Conservation (phyloP, 1,140 invertebrate species). For the Frieseomelitta varia region DNA sequence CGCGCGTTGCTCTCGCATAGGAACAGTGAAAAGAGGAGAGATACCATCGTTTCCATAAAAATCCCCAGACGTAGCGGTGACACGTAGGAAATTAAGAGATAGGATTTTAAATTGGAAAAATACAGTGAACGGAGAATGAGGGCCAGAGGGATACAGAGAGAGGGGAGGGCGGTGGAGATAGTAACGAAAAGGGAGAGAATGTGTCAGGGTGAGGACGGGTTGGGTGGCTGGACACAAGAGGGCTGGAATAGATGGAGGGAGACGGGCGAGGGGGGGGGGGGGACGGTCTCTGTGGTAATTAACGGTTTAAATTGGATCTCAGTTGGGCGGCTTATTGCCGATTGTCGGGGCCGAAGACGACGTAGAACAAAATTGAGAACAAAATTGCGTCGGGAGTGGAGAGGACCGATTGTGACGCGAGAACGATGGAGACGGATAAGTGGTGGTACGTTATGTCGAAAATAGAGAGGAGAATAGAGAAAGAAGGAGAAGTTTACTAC, state of each 20-base stretch:
- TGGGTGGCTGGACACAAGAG: slow-evolving; percentile 42
- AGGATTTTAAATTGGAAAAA: slow-evolving; percentile 78
- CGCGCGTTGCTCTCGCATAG: slow-evolving; percentile 63
- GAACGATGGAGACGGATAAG: slow-evolving; percentile 54
- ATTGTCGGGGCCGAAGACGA: slow-evolving; percentile 68
- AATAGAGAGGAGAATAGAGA: background rate
- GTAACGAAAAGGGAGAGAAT: slow-evolving; percentile 47
- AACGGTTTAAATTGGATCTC: slow-evolving; percentile 76
- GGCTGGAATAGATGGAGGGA: background rate
- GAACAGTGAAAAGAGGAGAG: slow-evolving; percentile 63
- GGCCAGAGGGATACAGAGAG: slow-evolving; percentile 33
- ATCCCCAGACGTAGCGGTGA: slow-evolving; percentile 78
- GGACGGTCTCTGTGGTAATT: slow-evolving; percentile 70
- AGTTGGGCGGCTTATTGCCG: slow-evolving; percentile 70
- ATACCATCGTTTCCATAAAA: slow-evolving; percentile 74
- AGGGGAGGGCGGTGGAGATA: slow-evolving; percentile 45
- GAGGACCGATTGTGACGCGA: slow-evolving; percentile 57
- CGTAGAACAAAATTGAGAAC: slow-evolving; percentile 73
- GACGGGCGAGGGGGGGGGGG: background rate
- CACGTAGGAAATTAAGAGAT: slow-evolving; percentile 81
- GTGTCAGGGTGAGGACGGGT: slow-evolving; percentile 2
- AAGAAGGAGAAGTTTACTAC: background rate
- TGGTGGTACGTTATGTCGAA: slow-evolving; percentile 45
- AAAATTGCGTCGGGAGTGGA: slow-evolving; percentile 69
- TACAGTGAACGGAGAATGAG: slow-evolving; percentile 58